A percentile compares a stretch with the other conserved stretches of the same genome.
Conservation (phyloP, 2,113 vertebrate genomes). For the Silurus meridionalis region DNA sequence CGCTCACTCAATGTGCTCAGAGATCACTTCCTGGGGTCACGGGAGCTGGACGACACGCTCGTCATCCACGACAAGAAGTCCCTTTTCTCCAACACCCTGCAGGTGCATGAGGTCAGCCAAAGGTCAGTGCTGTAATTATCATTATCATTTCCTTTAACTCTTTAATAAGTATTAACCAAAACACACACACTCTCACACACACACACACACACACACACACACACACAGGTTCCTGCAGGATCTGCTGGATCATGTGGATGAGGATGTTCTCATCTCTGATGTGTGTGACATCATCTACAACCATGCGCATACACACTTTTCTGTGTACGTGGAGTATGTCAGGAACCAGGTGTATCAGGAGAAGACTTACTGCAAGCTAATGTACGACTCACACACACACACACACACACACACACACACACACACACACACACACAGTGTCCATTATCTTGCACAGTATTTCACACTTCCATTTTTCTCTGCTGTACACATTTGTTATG, state of each 20-base stretch:
- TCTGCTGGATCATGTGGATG: slow-evolving; percentile 67
- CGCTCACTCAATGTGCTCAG: slow-evolving; percentile 73
- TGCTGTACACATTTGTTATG: not conserved
- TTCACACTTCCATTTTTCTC: not conserved
- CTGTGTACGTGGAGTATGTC: slow-evolving; percentile 75
- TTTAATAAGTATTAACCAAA: not conserved
- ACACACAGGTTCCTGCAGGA: slow-evolving; percentile 70
- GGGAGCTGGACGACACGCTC: slow-evolving; percentile 68
- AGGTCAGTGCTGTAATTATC: slow-evolving; percentile 64
- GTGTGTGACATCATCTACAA: slow-evolving; percentile 75
- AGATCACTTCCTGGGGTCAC: slow-evolving; percentile 74
- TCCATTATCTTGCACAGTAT: not conserved
- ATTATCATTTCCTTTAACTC: not conserved
- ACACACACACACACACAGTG: not conserved
- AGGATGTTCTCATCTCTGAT: slow-evolving; percentile 71
- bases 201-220: not conserved
- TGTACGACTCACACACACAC: slow-evolving; percentile 63
- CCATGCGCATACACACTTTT: slow-evolving; percentile 71
- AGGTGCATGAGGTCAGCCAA: slow-evolving; percentile 75
- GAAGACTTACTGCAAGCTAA: slow-evolving; percentile 75
- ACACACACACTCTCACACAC: not conserved
- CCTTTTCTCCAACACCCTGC: slow-evolving; percentile 77
- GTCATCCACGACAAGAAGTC: slow-evolving; percentile 74
- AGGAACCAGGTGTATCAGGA: slow-evolving; percentile 80
- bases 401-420: not conserved